These are phyloP conservation scores for Leptodactylus fuscus DNA, from an alignment of 2,113 vertebrate genomes.

Conservation along the genomic window DNA sequence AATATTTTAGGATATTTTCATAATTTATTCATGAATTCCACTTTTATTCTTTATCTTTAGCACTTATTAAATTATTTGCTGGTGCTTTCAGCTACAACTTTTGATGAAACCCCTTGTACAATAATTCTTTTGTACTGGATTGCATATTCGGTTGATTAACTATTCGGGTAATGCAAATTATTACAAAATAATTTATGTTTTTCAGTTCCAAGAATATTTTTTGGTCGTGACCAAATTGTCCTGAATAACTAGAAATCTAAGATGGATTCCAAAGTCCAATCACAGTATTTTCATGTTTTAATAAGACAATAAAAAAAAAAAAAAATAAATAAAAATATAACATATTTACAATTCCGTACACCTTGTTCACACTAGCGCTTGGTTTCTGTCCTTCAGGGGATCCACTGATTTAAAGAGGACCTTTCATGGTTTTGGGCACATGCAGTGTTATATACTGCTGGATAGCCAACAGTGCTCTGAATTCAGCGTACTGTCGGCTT, in stretches of 20 bases:
- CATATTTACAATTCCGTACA: too few species aligned
- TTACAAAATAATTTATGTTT: neutral
- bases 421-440: too few species aligned
- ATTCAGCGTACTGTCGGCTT: too few species aligned
- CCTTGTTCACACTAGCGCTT: too few species aligned
- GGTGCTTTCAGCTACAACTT: neutral
- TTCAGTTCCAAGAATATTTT: neutral
- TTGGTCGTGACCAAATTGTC: neutral
- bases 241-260: neutral
- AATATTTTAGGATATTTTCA: constrained; percentile 29
- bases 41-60: constrained; percentile 2
- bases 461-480: too few species aligned
- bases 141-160: neutral
- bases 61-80: constrained; percentile 19
- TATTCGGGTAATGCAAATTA: neutral
- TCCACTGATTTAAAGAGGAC: too few species aligned
- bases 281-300: neutral
- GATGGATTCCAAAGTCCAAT: neutral
- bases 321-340: too few species aligned
- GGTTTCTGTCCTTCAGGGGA: too few species aligned
- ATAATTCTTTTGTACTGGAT: neutral
- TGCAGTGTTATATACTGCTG: too few species aligned
- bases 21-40: constrained; percentile 16
- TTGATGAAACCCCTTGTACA: neutral
- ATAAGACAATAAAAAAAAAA: too few species aligned